A percentile compares a stretch with the other conserved stretches of the same genome.
Evolutionary conservation across 2,113 vertebrate genomes (phyloP).

Genomic region (Verasper variegatus): DNA sequence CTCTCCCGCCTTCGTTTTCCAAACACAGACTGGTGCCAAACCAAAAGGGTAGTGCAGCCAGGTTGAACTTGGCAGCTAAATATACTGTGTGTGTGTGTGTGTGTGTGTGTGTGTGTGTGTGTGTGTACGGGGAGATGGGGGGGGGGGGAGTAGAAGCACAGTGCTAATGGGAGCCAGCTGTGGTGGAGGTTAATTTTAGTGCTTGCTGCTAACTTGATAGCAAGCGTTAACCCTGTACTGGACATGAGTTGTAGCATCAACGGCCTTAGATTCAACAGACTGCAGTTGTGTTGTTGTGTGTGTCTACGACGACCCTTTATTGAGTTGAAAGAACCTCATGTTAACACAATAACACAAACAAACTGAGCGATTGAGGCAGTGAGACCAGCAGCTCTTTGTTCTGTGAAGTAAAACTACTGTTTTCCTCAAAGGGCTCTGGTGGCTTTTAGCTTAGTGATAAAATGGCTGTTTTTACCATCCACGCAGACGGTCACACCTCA

Average conservation of each 20-base stretch:
- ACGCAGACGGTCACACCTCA: background rate
- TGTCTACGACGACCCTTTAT: too few species aligned
- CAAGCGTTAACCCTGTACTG: conserved; percentile 64
- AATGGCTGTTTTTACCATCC: background rate
- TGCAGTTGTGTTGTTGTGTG: background rate
- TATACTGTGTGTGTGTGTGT: conserved; percentile 11
- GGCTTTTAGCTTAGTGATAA: too few species aligned
- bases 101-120: conserved; percentile 15
- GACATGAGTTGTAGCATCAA: background rate
- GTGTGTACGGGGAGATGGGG: conserved; percentile 10
- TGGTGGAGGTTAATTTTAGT: conserved; percentile 82
- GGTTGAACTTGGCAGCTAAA: conserved; percentile 67
- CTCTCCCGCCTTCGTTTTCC: conserved; percentile 47
- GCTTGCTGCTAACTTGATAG: conserved; percentile 68
- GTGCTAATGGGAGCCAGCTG: conserved; percentile 85
- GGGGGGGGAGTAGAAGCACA: conserved; percentile 60
- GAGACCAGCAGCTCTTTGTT: background rate
- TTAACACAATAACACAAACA: background rate
- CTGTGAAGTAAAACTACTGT: background rate
- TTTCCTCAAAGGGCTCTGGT: background rate
- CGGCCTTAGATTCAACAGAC: background rate
- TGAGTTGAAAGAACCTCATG: background rate
- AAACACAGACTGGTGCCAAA: conserved; percentile 70
- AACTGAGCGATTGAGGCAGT: background rate
- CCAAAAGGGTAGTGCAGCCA: conserved; percentile 65